Base-by-base conservation (phyloP, 2,113 vertebrate genomes). In the Sigmodon hispidus region DNA sequence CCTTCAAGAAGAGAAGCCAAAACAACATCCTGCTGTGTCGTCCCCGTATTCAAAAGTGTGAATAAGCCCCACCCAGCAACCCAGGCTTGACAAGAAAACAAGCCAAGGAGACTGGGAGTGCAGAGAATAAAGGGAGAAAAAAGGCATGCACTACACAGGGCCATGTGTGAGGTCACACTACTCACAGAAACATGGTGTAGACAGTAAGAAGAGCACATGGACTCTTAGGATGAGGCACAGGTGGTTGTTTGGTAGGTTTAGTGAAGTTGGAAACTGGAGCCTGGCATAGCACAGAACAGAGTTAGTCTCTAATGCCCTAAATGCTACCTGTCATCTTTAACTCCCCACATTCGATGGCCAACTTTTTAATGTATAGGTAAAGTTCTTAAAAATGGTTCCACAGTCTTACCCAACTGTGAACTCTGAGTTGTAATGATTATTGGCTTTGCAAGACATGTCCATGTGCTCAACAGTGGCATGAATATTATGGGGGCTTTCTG, bases 1-100 rank as follows among this genome's bases (percentile, higher is more conserved):
- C 81, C 45, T 96, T 92, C 76, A 90, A 63, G 26, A 94, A 70
- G 40, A 90, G 76, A 83, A 45, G 67, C 26, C 45, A 55, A 59
- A 89, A 87, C 7, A 61, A 36, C 40, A 31, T 79, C 70, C 57
- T 29, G 67, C 34, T n/a, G 61, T 69, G 61, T 67, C 36, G 59
- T 40, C 59, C 9, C 67, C 31, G 3, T 45, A 80, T 92, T 72
- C 63, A 85, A 55, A 67, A 76, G 65, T 59, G 63, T 57, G 50
- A 69, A 67, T 65, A 31, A 80, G 80, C 50, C 36, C 63, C 50
- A 65, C 16, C 16, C 31, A 36, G 84, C n/a, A 81, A 57, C 24
- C 24, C 40, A 73, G 50, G 26, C n/a, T 76, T 61, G 59, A 65
- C 15, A 43, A 96, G 59, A 67, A 79, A 75, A n/a, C 10, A 73